These are phyloP conservation scores for Mormyrus lacerda DNA, from an alignment of 2,113 vertebrate genomes.

Conservation along the genomic window DNA sequence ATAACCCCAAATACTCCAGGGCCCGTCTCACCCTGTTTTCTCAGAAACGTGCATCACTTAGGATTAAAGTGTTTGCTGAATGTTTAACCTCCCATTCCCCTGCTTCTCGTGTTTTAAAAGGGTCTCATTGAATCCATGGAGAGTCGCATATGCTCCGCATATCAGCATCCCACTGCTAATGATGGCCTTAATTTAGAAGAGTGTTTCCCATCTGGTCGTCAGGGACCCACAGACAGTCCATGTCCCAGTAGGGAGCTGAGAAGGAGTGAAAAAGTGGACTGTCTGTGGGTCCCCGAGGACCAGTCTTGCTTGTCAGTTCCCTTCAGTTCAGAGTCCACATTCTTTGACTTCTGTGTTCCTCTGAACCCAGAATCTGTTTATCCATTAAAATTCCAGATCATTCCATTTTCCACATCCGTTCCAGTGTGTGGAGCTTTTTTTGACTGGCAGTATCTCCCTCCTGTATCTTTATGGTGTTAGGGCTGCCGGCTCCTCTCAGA, in stretches of 20 bases:
- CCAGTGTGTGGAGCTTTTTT: background rate
- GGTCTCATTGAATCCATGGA: background rate
- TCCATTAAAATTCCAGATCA: background rate
- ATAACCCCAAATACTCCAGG: background rate
- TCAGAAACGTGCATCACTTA: background rate
- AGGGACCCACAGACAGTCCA: background rate
- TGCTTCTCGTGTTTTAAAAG: background rate
- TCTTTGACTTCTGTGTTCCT: background rate
- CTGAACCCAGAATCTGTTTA: background rate
- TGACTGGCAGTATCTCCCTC: background rate
- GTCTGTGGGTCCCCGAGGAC: background rate
- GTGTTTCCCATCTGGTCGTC: background rate
- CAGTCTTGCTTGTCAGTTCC: background rate
- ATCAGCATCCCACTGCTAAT: background rate
- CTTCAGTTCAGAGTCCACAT: background rate
- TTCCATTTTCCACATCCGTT: background rate
- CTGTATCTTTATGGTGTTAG: background rate
- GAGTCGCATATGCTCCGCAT: background rate
- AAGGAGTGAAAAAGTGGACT: background rate
- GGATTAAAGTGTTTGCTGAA: background rate
- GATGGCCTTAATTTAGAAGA: background rate
- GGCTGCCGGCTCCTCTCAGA: background rate
- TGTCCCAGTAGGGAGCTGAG: background rate
- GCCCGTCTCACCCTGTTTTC: background rate
- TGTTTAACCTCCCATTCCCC: background rate